Base-by-base conservation (phyloP, 2,113 vertebrate genomes). In the Camelus bactrianus region DNA sequence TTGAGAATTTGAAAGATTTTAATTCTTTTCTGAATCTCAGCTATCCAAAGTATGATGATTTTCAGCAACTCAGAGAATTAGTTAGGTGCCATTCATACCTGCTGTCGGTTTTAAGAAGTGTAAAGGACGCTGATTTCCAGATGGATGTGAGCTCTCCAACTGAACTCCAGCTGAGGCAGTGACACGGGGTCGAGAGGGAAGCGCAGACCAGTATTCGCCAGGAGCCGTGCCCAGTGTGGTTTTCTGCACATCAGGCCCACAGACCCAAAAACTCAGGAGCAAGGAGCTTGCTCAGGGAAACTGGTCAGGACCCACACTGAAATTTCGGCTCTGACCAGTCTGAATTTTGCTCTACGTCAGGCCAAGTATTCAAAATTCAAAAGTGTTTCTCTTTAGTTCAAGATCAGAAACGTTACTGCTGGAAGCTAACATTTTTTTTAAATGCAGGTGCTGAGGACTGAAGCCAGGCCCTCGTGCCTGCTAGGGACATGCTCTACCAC, bases 181-280 rank as follows among this genome's bases (percentile, higher is more conserved):
- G 35, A 15, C 19, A 64, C 2, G n/a, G 48, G 30, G 26, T 7
- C 3, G 4, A n/a, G 58, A 14, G 60, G 35, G 35, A 19, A 19
- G 13, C 4, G 28, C 28, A 1, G 32, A 8, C 19, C 54, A 0
- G 0, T 1, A 32, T 35, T 22, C 2, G 13, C 15, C 15, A 7
- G 15, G 22, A 65, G 7, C 26, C 9, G 0, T 2, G 9, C 69
- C 67, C 46, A 5, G 28, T 0, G 4, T 4, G 46, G 10, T 17
- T 12, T 19, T 10, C 11, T 4, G 15, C 3, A 50, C 28, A 60
- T 32, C 50, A 46, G 9, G 48, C 10, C 38, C 50, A 42, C 50
- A 6, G 22, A 2, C 6, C 13, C 9, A 6, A 89, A 64, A 46
- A 35, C 4, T 19, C 5, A 10, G 52, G 10, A 15, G 24, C 8